Evolutionary conservation across 2,113 vertebrate species (phyloP).

Genomic region (Gnathonemus echidnorhynchus): DNA sequence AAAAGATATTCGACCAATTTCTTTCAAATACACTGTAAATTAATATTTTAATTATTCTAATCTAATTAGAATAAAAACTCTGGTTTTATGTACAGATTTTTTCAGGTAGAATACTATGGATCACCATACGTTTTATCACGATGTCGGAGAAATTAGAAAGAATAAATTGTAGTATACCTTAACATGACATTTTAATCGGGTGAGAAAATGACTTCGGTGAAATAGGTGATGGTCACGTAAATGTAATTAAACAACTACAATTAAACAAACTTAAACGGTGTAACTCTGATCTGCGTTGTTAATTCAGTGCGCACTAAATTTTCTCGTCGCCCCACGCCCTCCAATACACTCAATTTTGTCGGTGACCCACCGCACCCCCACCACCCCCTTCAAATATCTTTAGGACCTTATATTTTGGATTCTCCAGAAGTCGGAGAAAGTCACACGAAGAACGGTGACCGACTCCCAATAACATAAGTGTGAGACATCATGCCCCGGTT

Average conservation of each 20-base stretch:
- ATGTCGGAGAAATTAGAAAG: background rate
- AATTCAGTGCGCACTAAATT: background rate
- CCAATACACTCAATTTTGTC: background rate
- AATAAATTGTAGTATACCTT: background rate
- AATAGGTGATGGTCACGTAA: background rate
- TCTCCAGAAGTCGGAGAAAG: background rate
- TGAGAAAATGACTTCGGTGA: background rate
- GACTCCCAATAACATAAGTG: background rate
- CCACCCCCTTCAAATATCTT: background rate
- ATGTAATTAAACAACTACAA: background rate
- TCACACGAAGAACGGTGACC: background rate
- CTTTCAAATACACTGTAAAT: background rate
- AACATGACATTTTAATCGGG: background rate
- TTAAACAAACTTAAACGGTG: background rate
- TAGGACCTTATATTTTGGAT: background rate
- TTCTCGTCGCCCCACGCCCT: background rate
- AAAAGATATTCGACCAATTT: background rate
- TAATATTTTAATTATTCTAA: background rate
- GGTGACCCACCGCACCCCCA: background rate
- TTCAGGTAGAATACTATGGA: background rate
- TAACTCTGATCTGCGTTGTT: background rate
- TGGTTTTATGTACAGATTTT: background rate
- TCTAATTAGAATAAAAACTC: background rate
- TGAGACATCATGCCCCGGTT: background rate
- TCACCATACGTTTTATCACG: background rate